Conservation (phyloP, 1,140 invertebrate species). For the Cyphomyrmex costatus region DNA sequence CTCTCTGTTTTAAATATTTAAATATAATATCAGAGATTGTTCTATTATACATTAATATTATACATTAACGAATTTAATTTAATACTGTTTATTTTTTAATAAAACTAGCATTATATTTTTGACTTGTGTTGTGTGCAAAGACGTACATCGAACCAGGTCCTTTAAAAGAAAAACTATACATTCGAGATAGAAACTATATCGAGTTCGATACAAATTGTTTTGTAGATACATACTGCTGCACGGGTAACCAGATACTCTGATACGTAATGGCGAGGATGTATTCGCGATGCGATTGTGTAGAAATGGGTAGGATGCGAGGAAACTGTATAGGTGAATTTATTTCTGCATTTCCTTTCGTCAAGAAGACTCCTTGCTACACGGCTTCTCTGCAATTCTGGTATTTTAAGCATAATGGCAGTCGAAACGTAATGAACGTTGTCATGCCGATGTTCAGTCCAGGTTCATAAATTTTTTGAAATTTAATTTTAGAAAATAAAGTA, state of each 20-base stretch:
- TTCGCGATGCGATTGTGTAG: slow-evolving; percentile 72
- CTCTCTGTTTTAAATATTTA: background rate
- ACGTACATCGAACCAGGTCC: background rate
- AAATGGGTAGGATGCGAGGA: slow-evolving; percentile 73
- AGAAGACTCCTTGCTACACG: slow-evolving; percentile 29
- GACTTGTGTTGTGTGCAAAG: background rate
- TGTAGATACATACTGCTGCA: slow-evolving; percentile 49
- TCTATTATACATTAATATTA: too few relatives aligned
- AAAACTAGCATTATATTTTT: background rate
- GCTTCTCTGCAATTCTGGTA: slow-evolving; percentile 25
- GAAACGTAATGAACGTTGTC: slow-evolving; percentile 20
- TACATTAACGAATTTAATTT: background rate
- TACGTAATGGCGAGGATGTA: slow-evolving; percentile 71
- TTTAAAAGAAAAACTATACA: background rate
- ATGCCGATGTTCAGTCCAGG: background rate
- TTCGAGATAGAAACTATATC: slow-evolving; percentile 10
- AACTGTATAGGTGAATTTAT: slow-evolving; percentile 73
- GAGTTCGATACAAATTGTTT: slow-evolving; percentile 66
- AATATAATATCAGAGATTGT: background rate
- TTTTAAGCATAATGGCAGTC: slow-evolving; percentile 1
- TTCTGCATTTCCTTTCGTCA: slow-evolving; percentile 57
- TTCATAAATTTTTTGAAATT: background rate
- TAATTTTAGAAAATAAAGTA: background rate
- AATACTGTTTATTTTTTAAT: background rate
- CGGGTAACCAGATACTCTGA: slow-evolving; percentile 63